Base-by-base conservation (phyloP, 2,797 vertebrate species). In the Pseudotriccus pelzelni region DNA sequence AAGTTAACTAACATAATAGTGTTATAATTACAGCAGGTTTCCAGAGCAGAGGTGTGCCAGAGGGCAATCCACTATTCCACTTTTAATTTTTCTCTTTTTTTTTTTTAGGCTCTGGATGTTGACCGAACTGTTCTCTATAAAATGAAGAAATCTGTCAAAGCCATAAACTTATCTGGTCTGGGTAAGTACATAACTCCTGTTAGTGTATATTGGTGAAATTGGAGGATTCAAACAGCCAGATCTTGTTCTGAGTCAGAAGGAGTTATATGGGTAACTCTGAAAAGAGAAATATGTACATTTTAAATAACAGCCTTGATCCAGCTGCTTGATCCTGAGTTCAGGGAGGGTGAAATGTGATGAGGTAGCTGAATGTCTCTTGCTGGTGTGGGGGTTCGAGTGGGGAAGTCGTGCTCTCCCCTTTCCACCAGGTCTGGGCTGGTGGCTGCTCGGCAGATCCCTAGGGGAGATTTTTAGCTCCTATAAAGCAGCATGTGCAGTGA, bases 81-180 rank as follows among this genome's bases (percentile, higher is more conserved):
- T 1, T 69, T 62, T 52, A 56, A 32, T 90, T 81, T 68, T 77
- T 62, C 44, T 73, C 10, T 62, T 81, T 32, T 77, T 27, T 97
- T 78, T 27, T 97, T 97, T 47, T 88, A 99, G 99, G 99, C 99
- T 90, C 97, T 99, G 96, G 99, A 99, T 85, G 99, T 99, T 96
- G 99, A 99, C 96, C 98, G 99, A 94, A 99, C 98, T 77, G 99
- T 99, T 92, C 98, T 99, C 84, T 99, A 99, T 97, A 99, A 99
- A 97, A 99, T 99, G 99, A 99, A 99, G 98, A 99, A 99, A 96
- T 99, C 99, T 5, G 99, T 99, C 89, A 99, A 99, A 98, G 98
- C 99, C 87, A 99, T 99, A 97, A 99, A 99, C 96, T 93, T 99
- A 67, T 99, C 99, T 82, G 99, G 99, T 93, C 97, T 99, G 69